Conservation (phyloP, 2,888 invertebrate species). For the Xestia rhomboidea region DNA sequence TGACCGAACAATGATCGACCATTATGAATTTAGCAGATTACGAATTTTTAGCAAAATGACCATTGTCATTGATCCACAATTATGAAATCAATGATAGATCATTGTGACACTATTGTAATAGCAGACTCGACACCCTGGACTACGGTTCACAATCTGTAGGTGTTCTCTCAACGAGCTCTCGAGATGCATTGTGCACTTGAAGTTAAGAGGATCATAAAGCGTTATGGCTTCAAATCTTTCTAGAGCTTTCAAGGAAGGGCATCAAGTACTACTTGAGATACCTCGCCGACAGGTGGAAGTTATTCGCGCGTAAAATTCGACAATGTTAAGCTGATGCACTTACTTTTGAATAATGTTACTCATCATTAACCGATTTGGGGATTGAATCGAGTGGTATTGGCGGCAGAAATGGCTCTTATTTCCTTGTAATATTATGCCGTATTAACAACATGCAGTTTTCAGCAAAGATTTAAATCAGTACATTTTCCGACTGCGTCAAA, state of each 20-base stretch:
- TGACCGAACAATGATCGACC: too few relatives aligned
- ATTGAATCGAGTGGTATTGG: not conserved
- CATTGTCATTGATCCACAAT: too few relatives aligned
- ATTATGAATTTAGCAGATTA: too few relatives aligned
- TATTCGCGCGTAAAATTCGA: conserved; percentile 27
- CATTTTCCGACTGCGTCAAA: not conserved
- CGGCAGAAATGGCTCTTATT: not conserved
- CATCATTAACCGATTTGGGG: not conserved
- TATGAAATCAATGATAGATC: too few relatives aligned
- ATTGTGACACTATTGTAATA: too few relatives aligned
- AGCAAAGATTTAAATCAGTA: not conserved
- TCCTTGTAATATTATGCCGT: not conserved
- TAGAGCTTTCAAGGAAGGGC: conserved; percentile 37
- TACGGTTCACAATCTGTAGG: conserved; percentile 18
- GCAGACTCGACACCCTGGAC: too few relatives aligned
- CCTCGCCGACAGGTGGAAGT: conserved; percentile 35
- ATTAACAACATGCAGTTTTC: not conserved
- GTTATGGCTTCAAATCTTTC: conserved; percentile 34
- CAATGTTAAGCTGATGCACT: conserved; percentile 36
- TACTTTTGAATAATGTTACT: conserved; percentile 22
- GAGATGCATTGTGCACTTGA: conserved; percentile 41
- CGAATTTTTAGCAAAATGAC: too few relatives aligned
- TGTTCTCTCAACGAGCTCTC: conserved; percentile 34
- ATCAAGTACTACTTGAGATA: conserved; percentile 38
- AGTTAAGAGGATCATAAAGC: conserved; percentile 42